Evolutionary conservation across 2,888 invertebrate genomes (phyloP).

Genomic region (Trachelus stipa): DNA sequence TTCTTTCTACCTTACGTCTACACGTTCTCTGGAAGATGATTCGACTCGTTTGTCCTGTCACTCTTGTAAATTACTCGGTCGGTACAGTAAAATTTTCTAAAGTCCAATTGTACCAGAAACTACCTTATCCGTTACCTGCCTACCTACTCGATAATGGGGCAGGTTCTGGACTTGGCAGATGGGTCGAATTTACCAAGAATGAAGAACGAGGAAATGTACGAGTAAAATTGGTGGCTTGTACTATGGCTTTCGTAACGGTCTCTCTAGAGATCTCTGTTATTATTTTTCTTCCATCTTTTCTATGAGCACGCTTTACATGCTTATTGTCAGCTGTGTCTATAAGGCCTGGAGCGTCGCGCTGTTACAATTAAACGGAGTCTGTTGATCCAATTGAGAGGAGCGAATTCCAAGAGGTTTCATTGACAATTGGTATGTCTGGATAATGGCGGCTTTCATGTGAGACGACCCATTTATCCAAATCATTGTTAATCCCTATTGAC

Average conservation of each 20-base stretch:
- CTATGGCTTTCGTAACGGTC: neutral
- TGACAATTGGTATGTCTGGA: neutral
- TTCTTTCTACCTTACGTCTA: neutral
- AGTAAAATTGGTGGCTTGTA: neutral
- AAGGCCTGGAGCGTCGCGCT: neutral
- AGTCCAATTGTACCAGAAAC: neutral
- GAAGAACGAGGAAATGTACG: neutral
- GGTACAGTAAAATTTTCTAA: neutral
- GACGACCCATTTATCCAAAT: neutral
- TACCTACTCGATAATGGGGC: neutral
- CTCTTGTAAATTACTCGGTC: neutral
- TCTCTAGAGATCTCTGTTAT: neutral
- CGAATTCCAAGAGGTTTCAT: neutral
- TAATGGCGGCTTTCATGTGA: neutral
- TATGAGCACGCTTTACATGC: neutral
- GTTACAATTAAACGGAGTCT: slow-evolving; percentile 12
- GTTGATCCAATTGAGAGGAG: slow-evolving; percentile 11
- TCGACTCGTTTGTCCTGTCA: neutral
- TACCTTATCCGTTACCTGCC: neutral
- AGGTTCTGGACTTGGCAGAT: neutral
- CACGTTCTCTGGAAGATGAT: neutral
- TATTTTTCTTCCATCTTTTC: neutral
- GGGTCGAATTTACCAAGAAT: neutral
- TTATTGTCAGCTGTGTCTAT: neutral
- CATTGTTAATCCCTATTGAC: neutral